These are phyloP conservation scores for Peromyscus californicus DNA, from an alignment of 2,113 vertebrate genomes.

Conservation along the genomic window DNA sequence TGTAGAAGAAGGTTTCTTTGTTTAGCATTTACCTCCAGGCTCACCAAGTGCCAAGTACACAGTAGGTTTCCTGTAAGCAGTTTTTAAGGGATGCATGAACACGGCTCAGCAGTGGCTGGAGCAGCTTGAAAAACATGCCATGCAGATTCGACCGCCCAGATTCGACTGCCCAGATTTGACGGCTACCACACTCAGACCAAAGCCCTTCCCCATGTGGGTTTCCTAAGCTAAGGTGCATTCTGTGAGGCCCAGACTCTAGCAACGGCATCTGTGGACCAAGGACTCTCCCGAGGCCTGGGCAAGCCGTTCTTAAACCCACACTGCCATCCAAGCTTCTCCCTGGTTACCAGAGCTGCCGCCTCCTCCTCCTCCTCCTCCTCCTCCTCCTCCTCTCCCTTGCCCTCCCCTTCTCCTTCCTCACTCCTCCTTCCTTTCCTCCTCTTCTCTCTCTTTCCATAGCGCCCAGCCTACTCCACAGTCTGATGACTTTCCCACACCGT, in stretches of 20 bases:
- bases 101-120: background rate
- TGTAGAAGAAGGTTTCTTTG: background rate
- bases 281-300: fast-evolving
- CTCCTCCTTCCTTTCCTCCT: background rate
- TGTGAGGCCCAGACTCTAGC: background rate
- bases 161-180: too few species aligned
- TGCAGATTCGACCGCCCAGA: background rate
- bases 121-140: background rate
- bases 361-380: background rate
- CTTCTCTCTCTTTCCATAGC: background rate
- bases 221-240: background rate
- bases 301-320: fast-evolving
- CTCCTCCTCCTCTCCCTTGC: background rate
- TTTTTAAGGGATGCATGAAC: background rate
- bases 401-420: too few species aligned
- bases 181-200: background rate
- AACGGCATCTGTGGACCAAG: background rate
- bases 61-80: background rate
- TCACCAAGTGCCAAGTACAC: background rate
- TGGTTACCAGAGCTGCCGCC: background rate
- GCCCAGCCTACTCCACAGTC: background rate
- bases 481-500: background rate
- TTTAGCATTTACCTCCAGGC: too few species aligned
- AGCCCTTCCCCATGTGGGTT: background rate
- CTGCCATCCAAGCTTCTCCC: background rate